These are phyloP conservation scores for Pagetopsis macropterus DNA, from an alignment of 2,797 vertebrate species.

Conservation along the genomic window DNA sequence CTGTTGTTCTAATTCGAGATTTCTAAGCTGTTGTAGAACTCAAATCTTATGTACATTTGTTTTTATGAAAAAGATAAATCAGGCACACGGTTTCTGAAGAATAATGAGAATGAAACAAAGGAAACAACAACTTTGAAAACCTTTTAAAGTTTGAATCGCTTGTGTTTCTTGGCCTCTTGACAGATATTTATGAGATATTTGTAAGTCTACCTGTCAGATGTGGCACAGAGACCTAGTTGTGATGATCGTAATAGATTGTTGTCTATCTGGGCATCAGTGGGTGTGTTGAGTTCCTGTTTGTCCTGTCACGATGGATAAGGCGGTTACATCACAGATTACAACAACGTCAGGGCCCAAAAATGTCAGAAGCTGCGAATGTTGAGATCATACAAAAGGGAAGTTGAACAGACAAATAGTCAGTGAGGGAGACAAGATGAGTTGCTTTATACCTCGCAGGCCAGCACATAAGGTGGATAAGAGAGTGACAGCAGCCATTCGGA, in stretches of 20 bases:
- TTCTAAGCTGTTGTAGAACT: too few species aligned
- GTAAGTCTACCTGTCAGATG: background rate
- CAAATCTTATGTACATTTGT: background rate
- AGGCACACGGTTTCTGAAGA: background rate
- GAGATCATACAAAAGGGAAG: conserved; percentile 14
- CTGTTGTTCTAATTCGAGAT: background rate
- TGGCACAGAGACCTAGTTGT: background rate
- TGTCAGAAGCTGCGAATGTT: background rate
- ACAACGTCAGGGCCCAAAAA: background rate
- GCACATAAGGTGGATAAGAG: conserved; percentile 12
- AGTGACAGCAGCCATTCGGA: conserved; percentile 10
- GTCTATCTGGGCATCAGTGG: background rate
- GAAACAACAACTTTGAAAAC: background rate
- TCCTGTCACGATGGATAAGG: conserved; percentile 28
- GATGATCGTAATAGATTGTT: too few species aligned
- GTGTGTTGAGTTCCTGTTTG: conserved; percentile 56
- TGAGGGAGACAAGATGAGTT: conserved; percentile 43
- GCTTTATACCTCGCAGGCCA: conserved; percentile 35
- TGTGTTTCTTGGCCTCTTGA: background rate
- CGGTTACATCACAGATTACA: conserved; percentile 28
- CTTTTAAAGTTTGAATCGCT: too few species aligned
- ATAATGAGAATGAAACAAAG: background rate
- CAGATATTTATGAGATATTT: background rate
- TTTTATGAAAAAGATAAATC: background rate
- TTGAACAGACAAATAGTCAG: conserved; percentile 9